These are phyloP conservation scores for Sipunculus nudus DNA, from an alignment of 2,888 invertebrate genomes.

Conservation along the genomic window DNA sequence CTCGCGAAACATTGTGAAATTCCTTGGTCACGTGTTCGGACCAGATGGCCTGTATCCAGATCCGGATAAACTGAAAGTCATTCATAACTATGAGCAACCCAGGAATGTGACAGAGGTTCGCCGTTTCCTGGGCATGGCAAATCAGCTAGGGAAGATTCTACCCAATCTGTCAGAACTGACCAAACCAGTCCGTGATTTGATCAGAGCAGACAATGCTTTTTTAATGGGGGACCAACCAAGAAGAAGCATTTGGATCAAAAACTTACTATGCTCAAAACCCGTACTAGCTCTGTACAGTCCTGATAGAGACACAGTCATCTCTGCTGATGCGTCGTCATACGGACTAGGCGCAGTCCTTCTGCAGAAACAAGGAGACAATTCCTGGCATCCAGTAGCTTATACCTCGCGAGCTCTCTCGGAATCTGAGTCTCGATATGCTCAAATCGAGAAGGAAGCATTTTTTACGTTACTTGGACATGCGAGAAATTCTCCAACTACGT, in stretches of 20 bases:
- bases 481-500: constrained; percentile 58
- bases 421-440: constrained; percentile 56
- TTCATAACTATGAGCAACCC: no score
- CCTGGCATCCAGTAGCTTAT: constrained; percentile 55
- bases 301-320: constrained; percentile 33
- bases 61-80: no score
- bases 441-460: constrained; percentile 64
- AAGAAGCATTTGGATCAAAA: constrained; percentile 49
- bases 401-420: constrained; percentile 53
- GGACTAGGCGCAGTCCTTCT: constrained; percentile 53
- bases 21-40: no score
- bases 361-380: constrained; percentile 23
- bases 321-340: constrained; percentile 55
- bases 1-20: no score
- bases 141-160: no score
- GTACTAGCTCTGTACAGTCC: constrained; percentile 54
- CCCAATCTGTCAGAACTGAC: no score
- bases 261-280: constrained; percentile 45
- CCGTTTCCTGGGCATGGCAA: no score
- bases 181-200: no score
- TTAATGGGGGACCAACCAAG: no score
- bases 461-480: constrained; percentile 43
- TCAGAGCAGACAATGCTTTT: no score
- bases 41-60: no score
- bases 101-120: no score